Evolutionary conservation across 2,113 vertebrate genomes (phyloP), one percentile per base, ranked within the genome.

Genomic region (Oenanthe oenanthe): DNA sequence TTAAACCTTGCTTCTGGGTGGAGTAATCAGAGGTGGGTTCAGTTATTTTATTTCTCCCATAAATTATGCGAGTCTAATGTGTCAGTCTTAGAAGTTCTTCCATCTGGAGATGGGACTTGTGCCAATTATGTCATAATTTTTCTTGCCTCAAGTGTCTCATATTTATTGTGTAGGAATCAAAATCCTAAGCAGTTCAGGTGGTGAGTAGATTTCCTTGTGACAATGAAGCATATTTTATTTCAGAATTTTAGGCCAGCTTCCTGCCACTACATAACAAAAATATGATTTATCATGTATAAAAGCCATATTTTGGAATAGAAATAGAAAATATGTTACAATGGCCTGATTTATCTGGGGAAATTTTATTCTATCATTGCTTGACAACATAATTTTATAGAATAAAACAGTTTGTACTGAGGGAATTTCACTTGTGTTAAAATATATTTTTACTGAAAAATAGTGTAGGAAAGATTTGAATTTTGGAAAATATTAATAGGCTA

Each of bases 41-140:
- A 36, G 78, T 88, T 94, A 90, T 83, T 92, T 85, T 93, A 92
- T 89, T 97, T 94, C 89, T 94, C 67, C 60, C 75, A 45, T 96
- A 96, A 96, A 97, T 95, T 85, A 95, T 50, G 32, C 4, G 66
- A 95, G 74, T 66, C 81, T 91, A 76, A 92, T 61, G 19, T 92
- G 85, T 95, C 85, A 74, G 91, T 88, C 87, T 95, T 77, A 93
- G 84, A 97, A 96, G 93, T 89, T 94, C 78, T 81, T 94, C 89
- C 95, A 95, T 93, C 95, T 96, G 94, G 92, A 96, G 93, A 95
- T 94, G 92, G 94, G 96, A 96, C 78, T 93, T 94, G 53, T 88
- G 96, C 96, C 94, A 96, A 95, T 94, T 93, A 92, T 95, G 93
- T 96, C 66, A 92, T 96, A 70, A 85, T 92, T 85, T 89, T 93